These are phyloP conservation scores for Euwallacea fornicatus DNA, from an alignment of 1,140 invertebrate species.

Conservation along the genomic window DNA sequence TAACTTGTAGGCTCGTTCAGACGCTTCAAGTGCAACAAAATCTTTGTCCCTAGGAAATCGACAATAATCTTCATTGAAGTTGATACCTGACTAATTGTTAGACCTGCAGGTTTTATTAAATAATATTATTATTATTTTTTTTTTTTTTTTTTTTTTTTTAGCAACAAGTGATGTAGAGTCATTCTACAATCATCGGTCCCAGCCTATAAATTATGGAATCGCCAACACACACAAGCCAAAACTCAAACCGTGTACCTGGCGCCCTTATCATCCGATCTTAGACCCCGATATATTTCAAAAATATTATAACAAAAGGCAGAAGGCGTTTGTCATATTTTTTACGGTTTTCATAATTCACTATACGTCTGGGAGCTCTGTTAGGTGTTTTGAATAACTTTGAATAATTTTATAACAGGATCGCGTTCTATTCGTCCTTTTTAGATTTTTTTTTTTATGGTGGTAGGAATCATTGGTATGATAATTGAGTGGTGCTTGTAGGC, in stretches of 20 bases:
- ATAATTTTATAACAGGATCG: constrained; percentile 44
- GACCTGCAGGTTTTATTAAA: neutral
- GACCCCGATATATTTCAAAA: constrained; percentile 46
- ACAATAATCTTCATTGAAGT: too few species aligned
- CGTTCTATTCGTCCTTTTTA: constrained; percentile 6
- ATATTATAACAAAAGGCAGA: constrained; percentile 48
- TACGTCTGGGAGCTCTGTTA: constrained; percentile 33
- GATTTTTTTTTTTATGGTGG: constrained; percentile 24
- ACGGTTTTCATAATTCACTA: constrained; percentile 49
- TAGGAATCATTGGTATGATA: constrained; percentile 31
- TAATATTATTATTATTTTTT: too few species aligned
- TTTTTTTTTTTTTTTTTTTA: too few species aligned
- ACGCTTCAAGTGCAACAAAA: too few species aligned
- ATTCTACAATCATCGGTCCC: neutral
- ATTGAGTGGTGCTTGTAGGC: constrained; percentile 27
- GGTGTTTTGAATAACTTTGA: constrained; percentile 50
- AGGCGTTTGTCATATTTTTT: constrained; percentile 50
- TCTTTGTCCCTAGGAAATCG: too few species aligned
- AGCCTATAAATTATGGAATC: neutral
- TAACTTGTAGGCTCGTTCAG: too few species aligned
- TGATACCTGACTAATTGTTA: too few species aligned
- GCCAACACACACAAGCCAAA: constrained; percentile 1
- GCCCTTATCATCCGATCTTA: constrained; percentile 45
- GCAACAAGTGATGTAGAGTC: neutral
- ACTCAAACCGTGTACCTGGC: constrained; percentile 35